phyloP scores from a whole-genome alignment of 2,888 invertebrate species.

The Scaptomyza tumidula region DNA sequence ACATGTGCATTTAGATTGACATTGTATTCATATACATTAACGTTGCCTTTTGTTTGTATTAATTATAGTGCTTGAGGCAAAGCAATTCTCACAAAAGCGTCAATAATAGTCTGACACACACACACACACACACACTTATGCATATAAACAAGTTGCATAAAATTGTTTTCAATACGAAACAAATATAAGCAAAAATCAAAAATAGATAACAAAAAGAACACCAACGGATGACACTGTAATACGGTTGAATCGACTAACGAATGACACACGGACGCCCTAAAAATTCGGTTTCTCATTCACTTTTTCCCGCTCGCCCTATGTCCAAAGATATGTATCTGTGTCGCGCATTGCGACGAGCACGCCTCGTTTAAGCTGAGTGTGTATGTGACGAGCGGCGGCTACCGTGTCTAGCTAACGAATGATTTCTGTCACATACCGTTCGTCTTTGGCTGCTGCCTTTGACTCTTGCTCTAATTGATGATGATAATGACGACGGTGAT shows the following conservation, averaged over 20 bases:
- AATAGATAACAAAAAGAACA: conserved; percentile 2
- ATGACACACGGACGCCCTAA: conserved; percentile 33
- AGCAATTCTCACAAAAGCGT: neutral
- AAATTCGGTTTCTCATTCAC: conserved; percentile 50
- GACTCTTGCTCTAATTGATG: conserved; percentile 47
- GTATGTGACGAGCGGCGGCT: conserved; percentile 50
- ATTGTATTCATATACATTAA: conserved; percentile 22
- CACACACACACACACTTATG: conserved; percentile 2
- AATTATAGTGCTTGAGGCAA: conserved; percentile 1
- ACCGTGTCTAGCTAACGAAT: conserved; percentile 74
- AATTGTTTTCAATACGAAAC: conserved; percentile 15
- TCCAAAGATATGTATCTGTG: conserved; percentile 37
- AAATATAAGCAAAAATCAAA: conserved; percentile 9
- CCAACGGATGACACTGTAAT: conserved; percentile 30
- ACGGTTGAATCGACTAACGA: conserved; percentile 29
- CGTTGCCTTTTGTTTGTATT: conserved; percentile 20
- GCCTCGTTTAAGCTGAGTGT: conserved; percentile 22
- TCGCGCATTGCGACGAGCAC: conserved; percentile 33
- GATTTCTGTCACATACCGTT: conserved; percentile 60
- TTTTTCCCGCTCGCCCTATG: conserved; percentile 55
- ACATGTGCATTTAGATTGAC: conserved; percentile 31
- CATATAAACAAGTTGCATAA: neutral
- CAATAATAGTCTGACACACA: conserved; percentile 1
- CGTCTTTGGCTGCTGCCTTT: conserved; percentile 18
- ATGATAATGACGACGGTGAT: conserved; percentile 33